A percentile compares a stretch with the other conserved stretches of the same genome.
phyloP scores from a whole-genome alignment of 2,797 vertebrate genomes.

The Acanthis flammea region DNA sequence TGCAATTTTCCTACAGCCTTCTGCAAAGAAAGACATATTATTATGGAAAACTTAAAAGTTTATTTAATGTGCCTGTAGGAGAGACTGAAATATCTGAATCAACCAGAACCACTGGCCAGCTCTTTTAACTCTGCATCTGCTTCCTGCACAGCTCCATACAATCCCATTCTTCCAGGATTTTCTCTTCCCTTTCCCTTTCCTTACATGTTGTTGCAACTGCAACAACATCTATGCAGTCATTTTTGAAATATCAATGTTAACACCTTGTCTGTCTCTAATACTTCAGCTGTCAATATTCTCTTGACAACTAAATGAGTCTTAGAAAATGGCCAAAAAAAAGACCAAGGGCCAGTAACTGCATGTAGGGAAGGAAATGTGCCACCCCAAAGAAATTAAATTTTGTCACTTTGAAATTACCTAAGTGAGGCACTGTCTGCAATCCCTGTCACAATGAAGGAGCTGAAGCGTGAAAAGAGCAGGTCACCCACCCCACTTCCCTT shows the following conservation, averaged over 20 bases:
- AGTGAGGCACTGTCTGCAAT: not conserved
- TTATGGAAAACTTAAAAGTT: not conserved
- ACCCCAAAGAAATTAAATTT: not conserved
- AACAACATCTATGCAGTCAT: not conserved
- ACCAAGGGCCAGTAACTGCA: not conserved
- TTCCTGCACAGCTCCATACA: not conserved
- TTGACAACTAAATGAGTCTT: not conserved
- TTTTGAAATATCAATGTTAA: not conserved
- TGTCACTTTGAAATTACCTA: not conserved
- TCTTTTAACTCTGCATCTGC: not conserved
- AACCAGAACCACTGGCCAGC: not conserved
- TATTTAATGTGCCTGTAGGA: not conserved
- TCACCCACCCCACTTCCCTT: not conserved
- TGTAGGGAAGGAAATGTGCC: not conserved
- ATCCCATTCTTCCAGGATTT: not conserved
- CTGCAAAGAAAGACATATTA: not conserved
- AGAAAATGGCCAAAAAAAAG: not conserved
- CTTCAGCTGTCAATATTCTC: not conserved
- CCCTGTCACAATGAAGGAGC: accelerated
- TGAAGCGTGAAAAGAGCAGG: not conserved
- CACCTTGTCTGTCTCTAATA: not conserved
- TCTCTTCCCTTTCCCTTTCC: not conserved
- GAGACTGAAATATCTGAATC: not conserved
- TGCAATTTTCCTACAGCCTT: not conserved
- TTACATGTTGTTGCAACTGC: not conserved